phyloP scores from a whole-genome alignment of 2,113 vertebrate genomes.

The Vidua macroura region DNA sequence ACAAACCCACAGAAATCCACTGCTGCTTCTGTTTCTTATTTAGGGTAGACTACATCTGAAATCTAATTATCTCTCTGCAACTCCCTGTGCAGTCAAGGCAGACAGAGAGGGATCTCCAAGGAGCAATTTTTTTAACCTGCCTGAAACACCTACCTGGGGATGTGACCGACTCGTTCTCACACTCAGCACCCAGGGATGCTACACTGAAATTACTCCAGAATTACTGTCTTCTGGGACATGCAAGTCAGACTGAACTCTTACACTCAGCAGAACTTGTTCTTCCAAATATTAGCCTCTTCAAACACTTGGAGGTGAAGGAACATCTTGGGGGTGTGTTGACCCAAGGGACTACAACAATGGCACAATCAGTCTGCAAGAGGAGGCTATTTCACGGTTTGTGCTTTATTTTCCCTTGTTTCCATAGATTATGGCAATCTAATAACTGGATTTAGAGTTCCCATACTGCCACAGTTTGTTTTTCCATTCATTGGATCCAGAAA shows the following conservation, averaged over 20 bases:
- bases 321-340: fast-evolving
- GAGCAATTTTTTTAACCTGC: not conserved
- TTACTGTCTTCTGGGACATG: not conserved
- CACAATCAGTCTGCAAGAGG: not conserved
- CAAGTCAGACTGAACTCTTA: not conserved
- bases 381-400: not conserved
- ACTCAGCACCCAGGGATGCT: not conserved
- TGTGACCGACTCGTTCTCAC: not conserved
- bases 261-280: not conserved
- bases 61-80: conserved; percentile 21
- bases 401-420: not conserved
- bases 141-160: not conserved
- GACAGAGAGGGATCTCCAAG: not conserved
- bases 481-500: not conserved
- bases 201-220: not conserved
- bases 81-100: not conserved
- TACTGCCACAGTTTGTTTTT: not conserved
- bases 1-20: not conserved
- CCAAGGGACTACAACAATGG: not conserved
- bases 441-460: not conserved
- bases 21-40: not conserved
- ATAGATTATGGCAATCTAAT: not conserved
- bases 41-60: not conserved
- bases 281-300: not conserved
- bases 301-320: not conserved